Evolutionary conservation across 2,113 vertebrate species (phyloP).

Genomic region (Cyphomyrus discorhynchus): DNA sequence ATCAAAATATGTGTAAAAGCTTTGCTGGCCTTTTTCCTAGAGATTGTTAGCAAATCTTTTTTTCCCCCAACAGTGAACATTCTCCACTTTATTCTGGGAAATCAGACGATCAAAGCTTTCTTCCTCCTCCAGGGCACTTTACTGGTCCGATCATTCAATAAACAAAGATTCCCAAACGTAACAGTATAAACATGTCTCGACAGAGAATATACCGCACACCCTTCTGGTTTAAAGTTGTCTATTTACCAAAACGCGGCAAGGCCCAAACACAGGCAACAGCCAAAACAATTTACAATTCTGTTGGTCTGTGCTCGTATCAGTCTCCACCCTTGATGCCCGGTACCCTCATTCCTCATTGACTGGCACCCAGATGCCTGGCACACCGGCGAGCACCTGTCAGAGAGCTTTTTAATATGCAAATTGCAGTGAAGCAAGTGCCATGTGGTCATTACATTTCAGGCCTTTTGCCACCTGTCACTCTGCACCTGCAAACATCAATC

Average conservation of each 20-base stretch:
- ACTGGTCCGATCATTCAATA: background rate
- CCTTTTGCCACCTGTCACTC: slow-evolving; percentile 23
- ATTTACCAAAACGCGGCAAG: background rate
- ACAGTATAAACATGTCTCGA: background rate
- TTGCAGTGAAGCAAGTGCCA: slow-evolving; percentile 5
- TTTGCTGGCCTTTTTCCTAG: background rate
- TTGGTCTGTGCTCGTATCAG: background rate
- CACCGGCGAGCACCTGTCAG: slow-evolving; percentile 16
- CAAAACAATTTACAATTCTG: background rate
- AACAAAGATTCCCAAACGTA: background rate
- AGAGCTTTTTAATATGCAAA: slow-evolving; percentile 26
- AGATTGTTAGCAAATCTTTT: background rate
- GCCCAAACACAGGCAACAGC: background rate
- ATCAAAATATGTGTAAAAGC: background rate
- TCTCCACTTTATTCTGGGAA: background rate
- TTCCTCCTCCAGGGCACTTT: background rate
- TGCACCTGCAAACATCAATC: slow-evolving; percentile 13
- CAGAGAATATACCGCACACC: background rate
- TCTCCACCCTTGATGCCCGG: too few species aligned
- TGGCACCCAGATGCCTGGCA: slow-evolving; percentile 17
- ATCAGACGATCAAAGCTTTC: background rate
- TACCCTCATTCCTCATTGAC: background rate
- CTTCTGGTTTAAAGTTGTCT: background rate
- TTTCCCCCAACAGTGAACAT: background rate
- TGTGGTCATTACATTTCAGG: slow-evolving; percentile 16